These are phyloP conservation scores for Pycnomerus fuliginosus DNA, from an alignment of 2,888 invertebrate genomes.

Conservation along the genomic window DNA sequence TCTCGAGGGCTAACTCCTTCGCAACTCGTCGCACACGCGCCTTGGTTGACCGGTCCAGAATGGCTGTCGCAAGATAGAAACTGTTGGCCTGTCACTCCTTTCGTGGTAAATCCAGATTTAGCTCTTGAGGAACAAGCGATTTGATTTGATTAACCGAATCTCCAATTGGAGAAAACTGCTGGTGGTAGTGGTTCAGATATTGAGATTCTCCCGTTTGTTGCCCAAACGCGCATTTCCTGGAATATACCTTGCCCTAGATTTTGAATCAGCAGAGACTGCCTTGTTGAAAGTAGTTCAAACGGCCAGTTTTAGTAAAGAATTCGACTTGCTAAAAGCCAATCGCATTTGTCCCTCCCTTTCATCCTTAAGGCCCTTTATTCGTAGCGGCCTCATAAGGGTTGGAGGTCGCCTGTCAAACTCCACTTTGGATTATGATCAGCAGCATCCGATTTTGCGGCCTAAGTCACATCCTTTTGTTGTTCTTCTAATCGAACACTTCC, in stretches of 20 bases:
- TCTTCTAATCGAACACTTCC: not conserved
- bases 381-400: too few relatives aligned
- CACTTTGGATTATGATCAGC: not conserved
- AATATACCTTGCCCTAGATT: too few relatives aligned
- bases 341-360: too few relatives aligned
- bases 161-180: too few relatives aligned
- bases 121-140: not conserved
- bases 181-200: too few relatives aligned
- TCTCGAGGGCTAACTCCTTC: conserved; percentile 1
- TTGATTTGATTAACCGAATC: not conserved
- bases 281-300: too few relatives aligned
- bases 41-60: not conserved
- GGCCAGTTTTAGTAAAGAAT: too few relatives aligned
- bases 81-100: not conserved
- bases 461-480: not conserved
- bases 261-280: too few relatives aligned
- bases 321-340: too few relatives aligned
- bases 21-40: not conserved
- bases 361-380: too few relatives aligned
- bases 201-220: too few relatives aligned
- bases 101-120: not conserved
- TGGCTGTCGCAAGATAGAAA: not conserved
- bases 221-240: too few relatives aligned
- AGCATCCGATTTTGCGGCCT: not conserved
- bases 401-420: not conserved